Percentiles rank a stretch among this genome's conserved stretches.
These are phyloP conservation scores for Pseudomyrmex concolor DNA, from an alignment of 1,140 invertebrate genomes.

Conservation along the genomic window DNA sequence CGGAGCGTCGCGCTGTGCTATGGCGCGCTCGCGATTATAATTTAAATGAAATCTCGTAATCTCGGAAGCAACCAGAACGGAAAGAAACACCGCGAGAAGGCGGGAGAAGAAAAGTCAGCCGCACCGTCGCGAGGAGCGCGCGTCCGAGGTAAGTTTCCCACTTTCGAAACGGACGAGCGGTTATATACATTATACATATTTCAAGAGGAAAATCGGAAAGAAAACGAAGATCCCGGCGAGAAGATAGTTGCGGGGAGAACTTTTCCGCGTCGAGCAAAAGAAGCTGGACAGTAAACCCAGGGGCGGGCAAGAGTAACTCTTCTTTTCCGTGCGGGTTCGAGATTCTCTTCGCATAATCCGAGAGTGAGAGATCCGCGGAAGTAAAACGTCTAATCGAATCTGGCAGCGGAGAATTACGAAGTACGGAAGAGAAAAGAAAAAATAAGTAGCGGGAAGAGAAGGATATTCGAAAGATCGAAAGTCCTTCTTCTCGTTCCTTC, in stretches of 20 bases:
- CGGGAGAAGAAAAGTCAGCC: slow-evolving; percentile 43
- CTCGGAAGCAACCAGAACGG: slow-evolving; percentile 52
- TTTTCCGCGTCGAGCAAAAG: slow-evolving; percentile 49
- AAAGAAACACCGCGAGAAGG: slow-evolving; percentile 53
- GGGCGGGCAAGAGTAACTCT: slow-evolving; percentile 20
- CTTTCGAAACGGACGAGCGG: slow-evolving; percentile 52
- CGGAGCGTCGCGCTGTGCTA: slow-evolving; percentile 14
- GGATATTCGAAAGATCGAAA: slow-evolving; percentile 36
- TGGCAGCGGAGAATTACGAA: slow-evolving; percentile 61
- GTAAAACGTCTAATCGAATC: slow-evolving; percentile 59
- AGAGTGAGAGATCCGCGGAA: background rate
- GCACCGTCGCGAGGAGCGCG: background rate
- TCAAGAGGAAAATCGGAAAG: slow-evolving; percentile 53
- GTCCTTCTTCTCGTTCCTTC: background rate
- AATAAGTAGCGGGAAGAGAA: background rate
- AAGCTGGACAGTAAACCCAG: slow-evolving; percentile 7
- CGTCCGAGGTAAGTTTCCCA: slow-evolving; percentile 48
- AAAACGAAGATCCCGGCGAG: slow-evolving; percentile 42
- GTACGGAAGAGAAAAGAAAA: slow-evolving; percentile 30
- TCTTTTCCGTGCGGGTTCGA: slow-evolving; percentile 23
- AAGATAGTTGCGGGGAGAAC: slow-evolving; percentile 55
- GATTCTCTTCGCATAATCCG: slow-evolving; percentile 64
- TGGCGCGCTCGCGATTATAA: slow-evolving; percentile 74
- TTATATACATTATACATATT: slow-evolving; percentile 60
- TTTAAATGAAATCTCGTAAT: slow-evolving; percentile 76